A percentile compares a stretch with the other conserved stretches of the same genome.
Conservation (phyloP, 2,113 vertebrate species). For the Plectropomus leopardus region DNA sequence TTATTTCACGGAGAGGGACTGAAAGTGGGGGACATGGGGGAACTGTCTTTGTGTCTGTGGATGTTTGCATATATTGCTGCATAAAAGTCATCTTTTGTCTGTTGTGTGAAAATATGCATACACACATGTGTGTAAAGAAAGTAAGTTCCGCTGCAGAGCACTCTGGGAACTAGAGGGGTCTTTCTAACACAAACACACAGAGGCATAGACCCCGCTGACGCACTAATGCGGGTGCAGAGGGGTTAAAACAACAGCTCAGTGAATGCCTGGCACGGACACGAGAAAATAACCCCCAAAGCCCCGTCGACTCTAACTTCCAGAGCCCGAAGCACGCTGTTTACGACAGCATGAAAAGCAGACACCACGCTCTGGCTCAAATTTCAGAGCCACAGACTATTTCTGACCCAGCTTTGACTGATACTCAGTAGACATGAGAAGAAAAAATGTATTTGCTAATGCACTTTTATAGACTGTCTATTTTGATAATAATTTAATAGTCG, state of each 20-base stretch:
- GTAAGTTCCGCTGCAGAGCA: slow-evolving; percentile 41
- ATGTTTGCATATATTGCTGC: slow-evolving; percentile 1
- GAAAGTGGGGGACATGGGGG: neutral
- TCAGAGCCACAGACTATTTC: slow-evolving; percentile 54
- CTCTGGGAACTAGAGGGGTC: slow-evolving; percentile 51
- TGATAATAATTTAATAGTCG: neutral
- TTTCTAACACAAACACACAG: slow-evolving; percentile 66
- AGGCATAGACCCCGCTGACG: slow-evolving; percentile 30
- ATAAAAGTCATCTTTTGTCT: slow-evolving; percentile 33
- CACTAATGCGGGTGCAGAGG: slow-evolving; percentile 61
- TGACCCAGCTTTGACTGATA: slow-evolving; percentile 9
- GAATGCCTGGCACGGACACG: slow-evolving; percentile 35
- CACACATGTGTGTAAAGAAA: neutral
- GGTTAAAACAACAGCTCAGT: slow-evolving; percentile 75
- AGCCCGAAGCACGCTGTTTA: slow-evolving; percentile 50
- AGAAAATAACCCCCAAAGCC: slow-evolving; percentile 60
- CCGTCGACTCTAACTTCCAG: slow-evolving; percentile 14
- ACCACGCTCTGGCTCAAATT: slow-evolving; percentile 30
- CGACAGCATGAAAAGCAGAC: slow-evolving; percentile 46
- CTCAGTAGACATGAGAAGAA: neutral
- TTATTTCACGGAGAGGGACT: slow-evolving; percentile 19
- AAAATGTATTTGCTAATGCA: neutral
- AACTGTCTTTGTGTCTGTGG: neutral
- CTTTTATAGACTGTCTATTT: neutral
- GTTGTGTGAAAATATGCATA: slow-evolving; percentile 23